Base-by-base conservation (phyloP, 1,140 invertebrate species). In the Sarcophaga bullata region DNA sequence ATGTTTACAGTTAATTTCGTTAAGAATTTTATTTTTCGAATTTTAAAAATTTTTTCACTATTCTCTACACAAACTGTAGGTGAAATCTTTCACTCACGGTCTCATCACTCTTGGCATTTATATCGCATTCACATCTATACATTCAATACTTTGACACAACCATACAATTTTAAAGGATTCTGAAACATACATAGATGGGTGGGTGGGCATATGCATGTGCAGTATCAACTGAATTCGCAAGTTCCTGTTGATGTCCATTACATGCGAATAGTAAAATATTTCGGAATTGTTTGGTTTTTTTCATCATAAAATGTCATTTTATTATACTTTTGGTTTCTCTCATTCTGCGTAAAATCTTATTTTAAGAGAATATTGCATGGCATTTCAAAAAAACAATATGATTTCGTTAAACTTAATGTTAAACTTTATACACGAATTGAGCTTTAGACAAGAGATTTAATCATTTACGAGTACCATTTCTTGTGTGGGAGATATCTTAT, bases 231-330 rank as follows among this genome's bases (percentile, higher is more conserved):
- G n/a, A 68, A 68, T 25, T 68, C 62, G n/a, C 62, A 19, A 68
- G 54, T 76, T 76, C 46, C 73, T 8, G 48, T 78, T 49, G 75
- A 19, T 48, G 75, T 78, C 75, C 75, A 78, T 78, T 78, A 52
- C 75, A 50, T 50, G 19, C 75, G 11, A 78, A 48, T 50, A 50
- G 75, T 78, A 78, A 78, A 78, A 78, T 78, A 50, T 78, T 78
- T 48, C 50, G 75, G 75, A 78, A 78, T 78, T 50, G 75, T 19
- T 78, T 78, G 75, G 48, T 48, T 78, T 78, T 78, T 78, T 48
- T 78, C 47, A 78, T 78, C 75, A 78, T 78, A 78, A 78, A 78
- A 78, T 78, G 17, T 50, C 75, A 78, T 78, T 52, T 78, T 50
- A 50, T 75, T 78, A 37, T 37, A 17, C 25, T 76, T 46, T 76